phyloP scores from a whole-genome alignment of 2,797 vertebrate genomes.

The Trematomus bernacchii region DNA sequence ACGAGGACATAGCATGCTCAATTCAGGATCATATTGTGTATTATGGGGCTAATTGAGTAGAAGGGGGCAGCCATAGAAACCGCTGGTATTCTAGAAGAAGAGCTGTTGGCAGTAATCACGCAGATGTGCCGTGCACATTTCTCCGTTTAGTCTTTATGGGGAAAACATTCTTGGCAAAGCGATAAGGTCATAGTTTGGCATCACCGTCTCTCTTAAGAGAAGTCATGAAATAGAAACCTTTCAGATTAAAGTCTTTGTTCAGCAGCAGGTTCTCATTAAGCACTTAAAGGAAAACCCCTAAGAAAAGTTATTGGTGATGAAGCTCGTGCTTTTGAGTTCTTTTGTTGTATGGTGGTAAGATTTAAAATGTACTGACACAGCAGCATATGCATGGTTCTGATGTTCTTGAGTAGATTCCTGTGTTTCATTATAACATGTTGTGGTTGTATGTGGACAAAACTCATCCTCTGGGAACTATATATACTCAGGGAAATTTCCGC shows the following conservation, averaged over 20 bases:
- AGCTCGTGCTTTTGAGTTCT: conserved; percentile 42
- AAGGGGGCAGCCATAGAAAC: too few species aligned
- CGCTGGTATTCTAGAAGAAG: conserved; percentile 15
- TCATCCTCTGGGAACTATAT: too few species aligned
- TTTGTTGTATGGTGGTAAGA: conserved; percentile 33
- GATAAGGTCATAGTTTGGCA: conserved; percentile 72
- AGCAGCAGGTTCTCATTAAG: conserved; percentile 69
- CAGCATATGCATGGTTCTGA: conserved; percentile 15
- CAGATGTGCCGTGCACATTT: conserved; percentile 57
- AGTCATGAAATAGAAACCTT: conserved; percentile 61
- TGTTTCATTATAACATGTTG: too few species aligned
- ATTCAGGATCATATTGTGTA: too few species aligned
- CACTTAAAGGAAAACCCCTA: conserved; percentile 32
- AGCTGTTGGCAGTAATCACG: conserved; percentile 41
- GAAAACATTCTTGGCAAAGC: conserved; percentile 59
- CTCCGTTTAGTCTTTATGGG: conserved; percentile 59
- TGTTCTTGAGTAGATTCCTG: background rate
- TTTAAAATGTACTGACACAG: conserved; percentile 11
- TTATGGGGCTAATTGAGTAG: too few species aligned
- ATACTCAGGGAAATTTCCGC: too few species aligned
- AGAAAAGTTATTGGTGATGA: conserved; percentile 39
- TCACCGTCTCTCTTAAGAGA: conserved; percentile 40
- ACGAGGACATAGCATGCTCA: too few species aligned
- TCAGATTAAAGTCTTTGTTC: conserved; percentile 55
- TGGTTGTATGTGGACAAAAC: too few species aligned